These are phyloP conservation scores for Drosophila punjabiensis DNA, from an alignment of 1,140 invertebrate genomes.

Conservation along the genomic window DNA sequence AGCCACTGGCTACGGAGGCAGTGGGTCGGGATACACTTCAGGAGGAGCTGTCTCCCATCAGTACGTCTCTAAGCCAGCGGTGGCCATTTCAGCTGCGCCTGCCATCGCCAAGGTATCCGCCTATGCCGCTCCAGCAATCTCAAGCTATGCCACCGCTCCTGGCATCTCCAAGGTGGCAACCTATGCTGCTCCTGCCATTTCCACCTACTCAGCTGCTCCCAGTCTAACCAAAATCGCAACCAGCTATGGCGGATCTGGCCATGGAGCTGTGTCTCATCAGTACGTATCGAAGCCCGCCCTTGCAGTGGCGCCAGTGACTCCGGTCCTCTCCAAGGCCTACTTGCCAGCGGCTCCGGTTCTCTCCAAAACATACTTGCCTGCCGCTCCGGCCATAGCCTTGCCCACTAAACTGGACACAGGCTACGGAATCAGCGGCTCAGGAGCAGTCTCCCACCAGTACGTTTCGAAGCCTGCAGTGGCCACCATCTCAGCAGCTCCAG, in stretches of 20 bases:
- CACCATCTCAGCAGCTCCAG: slow-evolving; percentile 47
- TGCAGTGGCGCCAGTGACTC: slow-evolving; percentile 32
- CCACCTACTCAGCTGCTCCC: no score
- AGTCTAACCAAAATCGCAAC: no score
- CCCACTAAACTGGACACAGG: slow-evolving; percentile 9
- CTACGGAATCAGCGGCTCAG: slow-evolving; percentile 35
- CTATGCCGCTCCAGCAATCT: slow-evolving; percentile 57
- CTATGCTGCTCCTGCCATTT: slow-evolving; percentile 58
- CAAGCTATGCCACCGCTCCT: slow-evolving; percentile 40
- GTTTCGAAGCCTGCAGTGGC: slow-evolving; percentile 59
- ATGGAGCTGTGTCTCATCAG: slow-evolving; percentile 62
- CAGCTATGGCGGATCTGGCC: slow-evolving; percentile 29
- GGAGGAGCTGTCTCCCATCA: slow-evolving; percentile 64
- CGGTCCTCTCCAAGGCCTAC: slow-evolving; percentile 22
- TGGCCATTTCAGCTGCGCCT: slow-evolving; percentile 46
- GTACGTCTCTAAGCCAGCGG: slow-evolving; percentile 56
- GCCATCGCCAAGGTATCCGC: slow-evolving; percentile 56
- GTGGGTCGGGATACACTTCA: slow-evolving; percentile 23
- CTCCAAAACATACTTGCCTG: slow-evolving; percentile 21
- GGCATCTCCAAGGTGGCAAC: slow-evolving; percentile 56
- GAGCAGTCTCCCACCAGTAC: slow-evolving; percentile 61
- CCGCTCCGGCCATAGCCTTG: slow-evolving; percentile 14
- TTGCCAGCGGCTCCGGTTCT: slow-evolving; percentile 22
- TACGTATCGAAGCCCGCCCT: slow-evolving; percentile 66
- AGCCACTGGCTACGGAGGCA: slow-evolving; percentile 33